Evolutionary conservation across 1,140 invertebrate genomes (phyloP).

Genomic region (Amphibalanus amphitrite): DNA sequence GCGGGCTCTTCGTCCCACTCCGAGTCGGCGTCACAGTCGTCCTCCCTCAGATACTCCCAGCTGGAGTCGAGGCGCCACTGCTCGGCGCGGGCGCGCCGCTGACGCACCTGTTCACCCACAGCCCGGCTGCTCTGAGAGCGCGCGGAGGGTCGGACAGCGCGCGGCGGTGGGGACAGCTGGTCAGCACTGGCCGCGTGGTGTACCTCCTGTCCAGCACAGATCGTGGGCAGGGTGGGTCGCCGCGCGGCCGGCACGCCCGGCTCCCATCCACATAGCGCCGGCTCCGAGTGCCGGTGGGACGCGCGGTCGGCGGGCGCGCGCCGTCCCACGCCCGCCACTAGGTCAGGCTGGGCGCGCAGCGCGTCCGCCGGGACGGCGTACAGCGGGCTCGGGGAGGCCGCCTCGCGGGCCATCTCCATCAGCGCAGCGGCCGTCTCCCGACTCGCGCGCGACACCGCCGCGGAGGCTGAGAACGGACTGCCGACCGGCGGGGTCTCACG

Average conservation of each 20-base stretch:
- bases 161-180: constrained; percentile 40
- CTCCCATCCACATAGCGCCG: constrained; percentile 4
- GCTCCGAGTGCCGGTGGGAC: constrained; percentile 34
- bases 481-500: constrained; percentile 29
- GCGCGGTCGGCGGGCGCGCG: constrained; percentile 10
- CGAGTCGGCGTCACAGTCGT: constrained; percentile 10
- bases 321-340: constrained; percentile 12
- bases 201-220: constrained; percentile 10
- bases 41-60: constrained; percentile 15
- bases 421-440: constrained; percentile 2
- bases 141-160: constrained; percentile 1
- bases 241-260: constrained; percentile 8
- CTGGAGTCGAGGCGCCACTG: constrained; percentile 15
- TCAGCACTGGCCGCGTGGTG: constrained; percentile 41
- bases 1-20: constrained; percentile 6
- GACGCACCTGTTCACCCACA: too few relatives aligned
- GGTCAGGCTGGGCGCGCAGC: constrained; percentile 30
- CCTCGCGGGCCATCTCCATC: constrained; percentile 10
- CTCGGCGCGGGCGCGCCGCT: constrained; percentile 4
- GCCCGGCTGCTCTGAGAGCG: background rate
- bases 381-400: constrained; percentile 46
- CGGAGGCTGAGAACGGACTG: background rate
- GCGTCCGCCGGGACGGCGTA: constrained; percentile 84
- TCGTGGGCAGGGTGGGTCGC: constrained; percentile 10
- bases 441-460: background rate